phyloP scores from a whole-genome alignment of 2,888 invertebrate genomes.

The Drosophila falleni region DNA sequence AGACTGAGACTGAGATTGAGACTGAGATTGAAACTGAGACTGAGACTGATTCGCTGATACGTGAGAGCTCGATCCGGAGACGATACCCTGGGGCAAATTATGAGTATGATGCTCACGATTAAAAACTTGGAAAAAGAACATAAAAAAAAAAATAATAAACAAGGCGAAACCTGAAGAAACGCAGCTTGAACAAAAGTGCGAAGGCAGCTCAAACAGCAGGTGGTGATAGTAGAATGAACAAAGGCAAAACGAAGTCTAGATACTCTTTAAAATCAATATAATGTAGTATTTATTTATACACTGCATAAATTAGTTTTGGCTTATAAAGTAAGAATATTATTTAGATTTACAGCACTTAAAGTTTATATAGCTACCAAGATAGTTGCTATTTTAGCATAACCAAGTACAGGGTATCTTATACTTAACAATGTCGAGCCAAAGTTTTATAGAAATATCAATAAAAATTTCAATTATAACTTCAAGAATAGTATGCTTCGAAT shows the following conservation, averaged over 20 bases:
- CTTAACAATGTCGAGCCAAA: background rate
- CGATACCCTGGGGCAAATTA: conserved; percentile 19
- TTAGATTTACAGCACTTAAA: too few species aligned
- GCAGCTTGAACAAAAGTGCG: conserved; percentile 30
- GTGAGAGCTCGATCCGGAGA: conserved; percentile 2
- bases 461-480: background rate
- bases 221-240: conserved; percentile 14
- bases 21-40: conserved; percentile 16
- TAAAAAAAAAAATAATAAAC: too few species aligned
- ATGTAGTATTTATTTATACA: background rate
- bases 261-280: conserved; percentile 20
- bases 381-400: too few species aligned
- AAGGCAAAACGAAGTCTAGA: background rate
- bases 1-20: conserved; percentile 8
- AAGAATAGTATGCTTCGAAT: background rate
- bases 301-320: too few species aligned
- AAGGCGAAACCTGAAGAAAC: conserved; percentile 29
- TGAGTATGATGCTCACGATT: conserved; percentile 43
- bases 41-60: conserved; percentile 19
- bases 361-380: too few species aligned
- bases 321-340: too few species aligned
- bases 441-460: background rate
- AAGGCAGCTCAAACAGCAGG: conserved; percentile 38
- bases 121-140: conserved; percentile 36
- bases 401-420: background rate